A percentile compares a stretch with the other conserved stretches of the same genome.
These are phyloP conservation scores for Pollenia angustigena DNA, from an alignment of 2,888 invertebrate genomes.

Conservation along the genomic window DNA sequence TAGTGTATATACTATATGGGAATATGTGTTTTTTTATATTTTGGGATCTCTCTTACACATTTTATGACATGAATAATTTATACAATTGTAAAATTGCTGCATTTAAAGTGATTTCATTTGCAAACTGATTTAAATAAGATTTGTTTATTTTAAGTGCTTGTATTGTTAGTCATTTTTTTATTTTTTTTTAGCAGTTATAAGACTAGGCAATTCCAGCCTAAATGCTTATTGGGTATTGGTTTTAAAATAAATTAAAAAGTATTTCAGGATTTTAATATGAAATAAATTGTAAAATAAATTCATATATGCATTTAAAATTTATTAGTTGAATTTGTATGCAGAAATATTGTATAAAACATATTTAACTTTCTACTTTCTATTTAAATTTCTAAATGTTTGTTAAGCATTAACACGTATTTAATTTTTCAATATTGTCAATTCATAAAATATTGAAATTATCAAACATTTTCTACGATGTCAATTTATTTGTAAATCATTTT, in stretches of 20 bases:
- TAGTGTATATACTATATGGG: no score
- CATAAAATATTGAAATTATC: slow-evolving; percentile 31
- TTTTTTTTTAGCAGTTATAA: not conserved
- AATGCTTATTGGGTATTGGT: no score
- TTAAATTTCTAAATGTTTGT: slow-evolving; percentile 15
- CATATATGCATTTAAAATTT: slow-evolving; percentile 9
- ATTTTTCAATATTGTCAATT: slow-evolving; percentile 18
- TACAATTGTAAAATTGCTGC: slow-evolving; percentile 27
- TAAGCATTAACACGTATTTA: slow-evolving; percentile 22
- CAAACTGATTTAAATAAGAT: slow-evolving; percentile 26
- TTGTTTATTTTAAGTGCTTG: slow-evolving; percentile 13
- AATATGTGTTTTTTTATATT: not conserved
- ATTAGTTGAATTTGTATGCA: not conserved
- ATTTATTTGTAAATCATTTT: not conserved
- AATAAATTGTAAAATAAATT: not conserved
- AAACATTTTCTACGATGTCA: slow-evolving; percentile 1
- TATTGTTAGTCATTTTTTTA: not conserved
- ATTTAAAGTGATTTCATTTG: slow-evolving; percentile 50
- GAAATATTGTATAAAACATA: not conserved
- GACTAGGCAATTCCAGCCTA: no score
- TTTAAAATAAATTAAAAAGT: slow-evolving; percentile 14
- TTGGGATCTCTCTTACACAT: slow-evolving; percentile 1
- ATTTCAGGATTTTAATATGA: not conserved
- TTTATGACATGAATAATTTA: slow-evolving; percentile 48
- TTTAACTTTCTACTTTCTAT: not conserved